phyloP scores from a whole-genome alignment of 1,140 invertebrate species.

The Eupristina koningsbergeri region DNA sequence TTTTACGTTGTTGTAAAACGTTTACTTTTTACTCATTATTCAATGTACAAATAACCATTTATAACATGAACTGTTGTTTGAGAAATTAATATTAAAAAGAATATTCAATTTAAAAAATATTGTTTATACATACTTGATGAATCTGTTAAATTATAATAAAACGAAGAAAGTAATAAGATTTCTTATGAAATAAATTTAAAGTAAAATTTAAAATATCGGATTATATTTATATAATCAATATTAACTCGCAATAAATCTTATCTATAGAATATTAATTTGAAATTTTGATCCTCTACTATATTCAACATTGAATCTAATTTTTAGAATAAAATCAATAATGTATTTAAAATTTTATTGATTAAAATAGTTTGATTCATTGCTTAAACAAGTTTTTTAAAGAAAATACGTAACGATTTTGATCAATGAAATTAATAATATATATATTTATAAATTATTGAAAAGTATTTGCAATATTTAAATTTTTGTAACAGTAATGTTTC shows the following conservation, averaged over 20 bases:
- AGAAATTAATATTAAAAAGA: background rate
- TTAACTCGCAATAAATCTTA: too few species aligned
- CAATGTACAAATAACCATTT: constrained; percentile 1
- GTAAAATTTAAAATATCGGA: background rate
- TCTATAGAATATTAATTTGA: background rate
- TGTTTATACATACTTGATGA: background rate
- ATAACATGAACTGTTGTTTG: background rate
- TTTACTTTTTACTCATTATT: constrained; percentile 4
- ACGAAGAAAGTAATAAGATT: background rate
- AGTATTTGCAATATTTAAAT: background rate
- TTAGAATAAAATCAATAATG: background rate
- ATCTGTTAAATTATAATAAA: background rate
- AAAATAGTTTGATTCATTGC: too few species aligned
- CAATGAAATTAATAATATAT: too few species aligned
- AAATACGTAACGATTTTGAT: too few species aligned
- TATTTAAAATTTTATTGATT: background rate
- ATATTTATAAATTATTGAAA: background rate
- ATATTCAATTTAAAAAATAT: background rate
- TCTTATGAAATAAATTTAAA: background rate
- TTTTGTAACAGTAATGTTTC: too few species aligned
- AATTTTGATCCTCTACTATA: background rate
- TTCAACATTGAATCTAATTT: background rate
- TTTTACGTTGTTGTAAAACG: background rate
- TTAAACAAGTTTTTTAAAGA: too few species aligned
- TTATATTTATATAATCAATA: background rate